phyloP scores from a whole-genome alignment of 2,888 invertebrate species.

The Pycnomerus fuliginosus region DNA sequence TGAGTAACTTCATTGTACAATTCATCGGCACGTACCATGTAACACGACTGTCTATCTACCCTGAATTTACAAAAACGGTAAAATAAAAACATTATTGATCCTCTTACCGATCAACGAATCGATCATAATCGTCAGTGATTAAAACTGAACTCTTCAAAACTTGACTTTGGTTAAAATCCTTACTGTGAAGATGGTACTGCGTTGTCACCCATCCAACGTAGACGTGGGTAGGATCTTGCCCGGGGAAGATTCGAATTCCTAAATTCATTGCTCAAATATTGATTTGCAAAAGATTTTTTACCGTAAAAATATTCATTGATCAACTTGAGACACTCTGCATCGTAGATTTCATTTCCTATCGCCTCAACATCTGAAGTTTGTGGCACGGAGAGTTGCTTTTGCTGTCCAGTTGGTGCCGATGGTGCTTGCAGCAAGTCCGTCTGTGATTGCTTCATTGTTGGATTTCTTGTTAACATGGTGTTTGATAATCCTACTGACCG shows the following conservation, averaged over 20 bases:
- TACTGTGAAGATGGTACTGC: constrained; percentile 89
- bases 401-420: constrained; percentile 64
- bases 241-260: constrained; percentile 83
- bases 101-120: constrained; percentile 70
- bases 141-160: constrained; percentile 81
- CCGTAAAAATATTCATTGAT: constrained; percentile 99
- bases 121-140: constrained; percentile 77
- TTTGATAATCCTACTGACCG: constrained; percentile 52
- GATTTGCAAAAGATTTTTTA: constrained; percentile 8
- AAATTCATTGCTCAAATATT: constrained; percentile 2
- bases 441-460: constrained; percentile 58
- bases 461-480: constrained; percentile 51
- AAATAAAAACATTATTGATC: not conserved
- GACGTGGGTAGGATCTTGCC: constrained; percentile 91
- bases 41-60: constrained; percentile 94
- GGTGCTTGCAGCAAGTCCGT: constrained; percentile 65
- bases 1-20: constrained; percentile 92
- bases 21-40: constrained; percentile 96
- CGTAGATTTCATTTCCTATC: constrained; percentile 84
- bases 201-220: constrained; percentile 99
- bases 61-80: constrained; percentile 56
- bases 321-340: constrained; percentile 80
- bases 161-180: constrained; percentile 85
- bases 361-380: constrained; percentile 74
- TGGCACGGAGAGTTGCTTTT: constrained; percentile 72